Percentiles rank a stretch among this genome's conserved stretches.
phyloP scores from a whole-genome alignment of 2,113 vertebrate genomes.

The Larimichthys polyactis region DNA sequence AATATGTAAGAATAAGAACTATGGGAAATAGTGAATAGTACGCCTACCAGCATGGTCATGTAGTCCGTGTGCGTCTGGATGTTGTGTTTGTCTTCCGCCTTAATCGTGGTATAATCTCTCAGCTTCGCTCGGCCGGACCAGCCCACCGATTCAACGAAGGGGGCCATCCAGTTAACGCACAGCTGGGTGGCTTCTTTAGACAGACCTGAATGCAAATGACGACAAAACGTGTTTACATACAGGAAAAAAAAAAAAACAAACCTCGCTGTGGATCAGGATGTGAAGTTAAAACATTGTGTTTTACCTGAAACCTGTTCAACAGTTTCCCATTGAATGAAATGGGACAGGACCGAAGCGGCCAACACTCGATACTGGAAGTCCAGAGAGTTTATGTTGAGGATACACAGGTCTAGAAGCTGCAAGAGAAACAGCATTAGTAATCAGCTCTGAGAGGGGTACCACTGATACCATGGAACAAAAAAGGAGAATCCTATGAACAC shows the following conservation, averaged over 20 bases:
- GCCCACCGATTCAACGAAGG: constrained; percentile 82
- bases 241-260: background rate
- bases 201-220: constrained; percentile 79
- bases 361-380: constrained; percentile 90
- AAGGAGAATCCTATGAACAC: background rate
- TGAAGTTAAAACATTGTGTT: too few species aligned
- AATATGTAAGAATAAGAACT: too few species aligned
- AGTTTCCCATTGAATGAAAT: constrained; percentile 86
- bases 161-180: constrained; percentile 91
- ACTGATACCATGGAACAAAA: too few species aligned
- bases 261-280: background rate
- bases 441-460: too few species aligned
- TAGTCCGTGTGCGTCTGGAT: constrained; percentile 92
- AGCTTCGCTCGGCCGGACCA: constrained; percentile 77
- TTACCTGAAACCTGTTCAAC: constrained; percentile 89
- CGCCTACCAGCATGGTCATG: constrained; percentile 89
- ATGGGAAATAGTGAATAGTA: too few species aligned
- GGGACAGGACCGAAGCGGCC: constrained; percentile 89
- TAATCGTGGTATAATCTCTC: constrained; percentile 86
- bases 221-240: too few species aligned
- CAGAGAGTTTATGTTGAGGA: constrained; percentile 89
- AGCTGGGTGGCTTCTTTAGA: constrained; percentile 86
- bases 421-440: background rate
- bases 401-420: constrained; percentile 92
- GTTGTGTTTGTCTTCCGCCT: constrained; percentile 88